These are phyloP conservation scores for Pseudoatta argentina DNA, from an alignment of 1,140 invertebrate species.

Conservation along the genomic window DNA sequence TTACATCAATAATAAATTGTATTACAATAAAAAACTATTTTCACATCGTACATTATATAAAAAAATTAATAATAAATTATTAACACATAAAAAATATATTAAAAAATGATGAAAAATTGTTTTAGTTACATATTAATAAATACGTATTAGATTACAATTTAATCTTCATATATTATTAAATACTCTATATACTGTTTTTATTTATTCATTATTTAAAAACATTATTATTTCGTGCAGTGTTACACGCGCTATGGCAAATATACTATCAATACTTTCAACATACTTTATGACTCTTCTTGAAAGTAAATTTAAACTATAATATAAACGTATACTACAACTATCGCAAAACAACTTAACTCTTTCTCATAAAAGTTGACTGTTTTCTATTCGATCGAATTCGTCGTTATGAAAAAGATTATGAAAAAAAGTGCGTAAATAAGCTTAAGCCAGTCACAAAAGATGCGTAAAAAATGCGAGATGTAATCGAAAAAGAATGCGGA, in stretches of 20 bases:
- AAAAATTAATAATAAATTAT: too few species aligned
- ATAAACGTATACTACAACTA: neutral
- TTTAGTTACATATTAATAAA: neutral
- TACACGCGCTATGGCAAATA: neutral
- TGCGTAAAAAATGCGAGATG: slow-evolving; percentile 6
- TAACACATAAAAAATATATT: neutral
- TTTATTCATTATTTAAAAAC: neutral
- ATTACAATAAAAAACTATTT: neutral
- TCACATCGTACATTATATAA: too few species aligned
- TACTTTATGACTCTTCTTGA: neutral
- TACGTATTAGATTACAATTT: neutral
- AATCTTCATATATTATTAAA: neutral
- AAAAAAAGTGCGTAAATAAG: neutral
- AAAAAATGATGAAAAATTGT: slow-evolving; percentile 2
- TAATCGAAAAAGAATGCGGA: slow-evolving; percentile 64
- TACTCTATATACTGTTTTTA: neutral
- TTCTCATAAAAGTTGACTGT: neutral
- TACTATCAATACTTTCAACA: neutral
- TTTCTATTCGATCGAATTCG: neutral
- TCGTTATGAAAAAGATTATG: neutral
- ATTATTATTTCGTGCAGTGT: neutral
- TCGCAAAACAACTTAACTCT: neutral
- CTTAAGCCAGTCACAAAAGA: neutral
- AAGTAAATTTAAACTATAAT: slow-evolving; percentile 2
- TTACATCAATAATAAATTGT: neutral